These are phyloP conservation scores for Nicator chloris DNA, from an alignment of 2,113 vertebrate species.

Conservation along the genomic window DNA sequence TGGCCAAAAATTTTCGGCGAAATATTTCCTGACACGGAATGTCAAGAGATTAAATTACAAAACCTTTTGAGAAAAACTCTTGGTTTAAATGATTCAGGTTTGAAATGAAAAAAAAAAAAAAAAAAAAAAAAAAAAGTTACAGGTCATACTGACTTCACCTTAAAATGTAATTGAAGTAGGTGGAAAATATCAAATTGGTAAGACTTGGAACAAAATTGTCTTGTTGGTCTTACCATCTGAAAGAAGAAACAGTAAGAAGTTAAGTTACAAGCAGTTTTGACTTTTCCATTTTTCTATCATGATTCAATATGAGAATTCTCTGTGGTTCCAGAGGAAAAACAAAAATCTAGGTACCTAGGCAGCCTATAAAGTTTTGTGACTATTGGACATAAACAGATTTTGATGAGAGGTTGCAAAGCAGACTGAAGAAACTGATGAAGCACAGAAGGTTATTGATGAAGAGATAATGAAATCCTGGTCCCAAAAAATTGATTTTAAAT, in stretches of 20 bases:
- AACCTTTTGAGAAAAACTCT: neutral
- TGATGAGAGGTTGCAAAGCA: neutral
- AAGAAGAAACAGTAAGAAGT: too few species aligned
- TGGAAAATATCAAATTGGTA: neutral
- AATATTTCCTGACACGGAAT: neutral
- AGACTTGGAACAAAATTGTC: neutral
- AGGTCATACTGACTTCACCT: neutral
- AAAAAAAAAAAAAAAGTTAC: neutral
- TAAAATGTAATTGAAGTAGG: neutral
- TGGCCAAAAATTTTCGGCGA: neutral
- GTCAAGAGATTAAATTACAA: neutral
- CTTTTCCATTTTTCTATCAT: neutral
- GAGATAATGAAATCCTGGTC: neutral
- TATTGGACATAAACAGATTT: neutral
- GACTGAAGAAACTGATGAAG: neutral
- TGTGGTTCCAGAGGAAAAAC: neutral
- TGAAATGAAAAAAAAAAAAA: neutral
- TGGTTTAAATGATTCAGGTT: neutral
- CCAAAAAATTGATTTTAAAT: slow-evolving; percentile 35
- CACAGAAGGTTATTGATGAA: neutral
- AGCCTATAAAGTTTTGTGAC: neutral
- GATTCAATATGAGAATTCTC: neutral
- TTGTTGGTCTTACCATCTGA: neutral
- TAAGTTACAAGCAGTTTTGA: neutral
- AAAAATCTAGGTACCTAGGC: neutral